Conservation (phyloP, 2,113 vertebrate genomes). For the Pygathrix nemaeus region DNA sequence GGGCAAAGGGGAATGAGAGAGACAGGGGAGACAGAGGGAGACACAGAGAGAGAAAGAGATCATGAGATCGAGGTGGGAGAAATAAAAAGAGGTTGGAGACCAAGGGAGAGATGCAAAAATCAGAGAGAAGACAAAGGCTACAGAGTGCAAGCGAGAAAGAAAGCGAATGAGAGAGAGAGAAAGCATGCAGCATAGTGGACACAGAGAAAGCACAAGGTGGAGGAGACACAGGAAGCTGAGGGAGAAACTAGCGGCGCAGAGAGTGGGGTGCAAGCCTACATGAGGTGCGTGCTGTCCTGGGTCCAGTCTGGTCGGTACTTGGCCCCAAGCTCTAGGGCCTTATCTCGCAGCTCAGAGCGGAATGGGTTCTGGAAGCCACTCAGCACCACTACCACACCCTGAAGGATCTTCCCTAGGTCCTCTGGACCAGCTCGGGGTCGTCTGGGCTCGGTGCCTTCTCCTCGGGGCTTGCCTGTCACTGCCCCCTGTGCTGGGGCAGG, state of each 20-base stretch:
- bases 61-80: not conserved
- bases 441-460: constrained; percentile 46
- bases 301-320: constrained; percentile 93
- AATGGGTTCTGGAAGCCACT: constrained; percentile 96
- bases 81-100: not conserved
- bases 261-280: constrained; percentile 82
- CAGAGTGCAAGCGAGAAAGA: not conserved
- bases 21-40: not conserved
- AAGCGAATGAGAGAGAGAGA: not conserved
- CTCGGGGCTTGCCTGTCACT: constrained; percentile 64
- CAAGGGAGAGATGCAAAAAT: not conserved
- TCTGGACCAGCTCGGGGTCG: not conserved
- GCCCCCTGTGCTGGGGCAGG: constrained; percentile 71
- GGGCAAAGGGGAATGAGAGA: not conserved
- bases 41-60: not conserved
- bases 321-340: constrained; percentile 92
- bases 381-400: constrained; percentile 92
- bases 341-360: constrained; percentile 92
- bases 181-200: not conserved
- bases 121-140: not conserved
- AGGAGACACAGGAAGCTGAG: accelerated
- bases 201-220: not conserved
- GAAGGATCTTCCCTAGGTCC: constrained; percentile 83
- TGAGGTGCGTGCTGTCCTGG: constrained; percentile 91
- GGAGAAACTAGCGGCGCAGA: accelerated